Conservation (phyloP, 2,113 vertebrate genomes). For the Alethe castanea region DNA sequence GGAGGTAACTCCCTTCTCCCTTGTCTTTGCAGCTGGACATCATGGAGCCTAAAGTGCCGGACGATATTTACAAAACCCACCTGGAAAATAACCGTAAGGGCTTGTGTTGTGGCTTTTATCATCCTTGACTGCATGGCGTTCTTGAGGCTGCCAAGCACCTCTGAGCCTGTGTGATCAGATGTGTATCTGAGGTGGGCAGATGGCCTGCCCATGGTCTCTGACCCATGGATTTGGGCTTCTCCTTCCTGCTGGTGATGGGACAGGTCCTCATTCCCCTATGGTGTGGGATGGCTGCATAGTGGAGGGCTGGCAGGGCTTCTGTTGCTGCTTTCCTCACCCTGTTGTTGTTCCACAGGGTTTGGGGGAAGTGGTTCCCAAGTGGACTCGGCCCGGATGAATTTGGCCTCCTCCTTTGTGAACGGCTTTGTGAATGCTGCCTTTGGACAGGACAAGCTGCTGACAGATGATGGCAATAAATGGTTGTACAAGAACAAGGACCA, state of each 20-base stretch:
- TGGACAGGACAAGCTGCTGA: slow-evolving; percentile 96
- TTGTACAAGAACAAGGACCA: slow-evolving; percentile 99
- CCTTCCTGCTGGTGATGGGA: not conserved
- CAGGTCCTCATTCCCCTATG: rapidly evolving
- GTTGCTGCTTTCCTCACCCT: not conserved
- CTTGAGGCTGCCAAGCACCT: not conserved
- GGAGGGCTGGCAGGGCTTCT: not conserved
- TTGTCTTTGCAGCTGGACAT: slow-evolving; percentile 87
- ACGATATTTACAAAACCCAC: slow-evolving; percentile 99
- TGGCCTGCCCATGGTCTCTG: rapidly evolving
- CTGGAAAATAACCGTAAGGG: slow-evolving; percentile 95
- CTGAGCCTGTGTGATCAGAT: not conserved
- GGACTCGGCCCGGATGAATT: slow-evolving; percentile 97
- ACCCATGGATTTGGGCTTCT: not conserved
- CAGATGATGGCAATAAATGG: slow-evolving; percentile 98
- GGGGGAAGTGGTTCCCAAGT: slow-evolving; percentile 96
- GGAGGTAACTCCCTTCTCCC: not conserved
- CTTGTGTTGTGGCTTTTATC: not conserved
- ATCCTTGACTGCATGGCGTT: not conserved
- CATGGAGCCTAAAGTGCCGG: slow-evolving; percentile 98
- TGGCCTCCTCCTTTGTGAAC: slow-evolving; percentile 97
- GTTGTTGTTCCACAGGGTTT: slow-evolving; percentile 76
- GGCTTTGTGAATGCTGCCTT: slow-evolving; percentile 98
- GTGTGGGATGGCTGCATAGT: not conserved
- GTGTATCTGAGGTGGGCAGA: not conserved